These are phyloP conservation scores for Dioctria rufipes DNA, from an alignment of 2,888 invertebrate species.

Conservation along the genomic window DNA sequence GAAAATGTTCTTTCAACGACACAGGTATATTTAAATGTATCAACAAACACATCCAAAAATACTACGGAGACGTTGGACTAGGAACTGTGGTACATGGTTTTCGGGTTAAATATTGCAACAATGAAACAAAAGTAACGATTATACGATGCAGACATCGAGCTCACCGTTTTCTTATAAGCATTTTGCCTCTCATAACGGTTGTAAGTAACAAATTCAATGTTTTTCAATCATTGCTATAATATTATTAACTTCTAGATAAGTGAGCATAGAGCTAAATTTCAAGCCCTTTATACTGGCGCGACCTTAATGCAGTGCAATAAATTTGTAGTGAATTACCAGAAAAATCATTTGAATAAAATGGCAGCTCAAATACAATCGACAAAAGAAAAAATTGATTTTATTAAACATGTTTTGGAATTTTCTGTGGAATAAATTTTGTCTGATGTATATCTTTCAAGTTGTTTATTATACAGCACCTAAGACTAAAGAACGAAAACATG, in stretches of 20 bases:
- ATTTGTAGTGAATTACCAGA: slow-evolving; percentile 80
- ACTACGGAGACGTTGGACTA: slow-evolving; percentile 84
- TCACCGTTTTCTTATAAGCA: slow-evolving; percentile 79
- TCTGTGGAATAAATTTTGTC: slow-evolving; percentile 61
- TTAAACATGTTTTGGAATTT: slow-evolving; percentile 68
- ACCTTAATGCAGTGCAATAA: slow-evolving; percentile 85
- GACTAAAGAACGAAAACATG: too few species aligned
- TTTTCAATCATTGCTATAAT: neutral
- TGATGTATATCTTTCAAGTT: too few species aligned
- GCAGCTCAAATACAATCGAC: slow-evolving; percentile 77
- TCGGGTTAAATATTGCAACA: slow-evolving; percentile 85
- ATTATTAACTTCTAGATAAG: slow-evolving; percentile 71
- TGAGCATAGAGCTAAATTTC: slow-evolving; percentile 75
- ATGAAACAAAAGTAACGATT: slow-evolving; percentile 81
- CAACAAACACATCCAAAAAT: slow-evolving; percentile 76
- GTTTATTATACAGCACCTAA: too few species aligned
- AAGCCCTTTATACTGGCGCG: slow-evolving; percentile 82
- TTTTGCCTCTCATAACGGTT: slow-evolving; percentile 79
- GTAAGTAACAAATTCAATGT: slow-evolving; percentile 61
- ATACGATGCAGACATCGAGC: slow-evolving; percentile 83
- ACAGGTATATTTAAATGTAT: slow-evolving; percentile 71
- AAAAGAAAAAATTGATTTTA: slow-evolving; percentile 75
- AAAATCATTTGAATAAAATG: slow-evolving; percentile 76
- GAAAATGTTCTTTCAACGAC: slow-evolving; percentile 71
- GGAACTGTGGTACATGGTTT: slow-evolving; percentile 82